These are phyloP conservation scores for Antedon mediterranea DNA, from an alignment of 53 echinoderm and acorn worm genomes.

Conservation along the genomic window DNA sequence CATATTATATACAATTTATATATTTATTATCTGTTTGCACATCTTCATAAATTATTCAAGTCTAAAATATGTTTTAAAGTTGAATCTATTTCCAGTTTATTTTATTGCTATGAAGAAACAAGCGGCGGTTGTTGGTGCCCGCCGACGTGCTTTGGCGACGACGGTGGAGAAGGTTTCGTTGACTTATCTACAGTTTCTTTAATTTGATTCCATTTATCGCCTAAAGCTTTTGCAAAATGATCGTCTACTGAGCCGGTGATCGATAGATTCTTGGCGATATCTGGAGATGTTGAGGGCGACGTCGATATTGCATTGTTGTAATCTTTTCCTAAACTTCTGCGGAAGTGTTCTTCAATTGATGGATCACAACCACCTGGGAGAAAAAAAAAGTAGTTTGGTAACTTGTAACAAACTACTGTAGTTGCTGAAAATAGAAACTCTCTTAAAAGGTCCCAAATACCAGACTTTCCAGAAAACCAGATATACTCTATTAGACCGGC, in stretches of 20 bases:
- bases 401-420: too few species aligned
- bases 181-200: slow-evolving; percentile 41
- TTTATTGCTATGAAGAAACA: slow-evolving; percentile 17
- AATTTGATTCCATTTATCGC: slow-evolving; percentile 91
- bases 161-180: slow-evolving; percentile 31
- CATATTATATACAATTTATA: neutral
- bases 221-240: slow-evolving; percentile 94
- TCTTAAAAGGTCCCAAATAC: too few species aligned
- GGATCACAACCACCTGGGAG: slow-evolving; percentile 65
- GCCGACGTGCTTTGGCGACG: slow-evolving; percentile 33
- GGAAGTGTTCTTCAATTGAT: slow-evolving; percentile 91
- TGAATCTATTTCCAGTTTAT: neutral
- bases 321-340: slow-evolving; percentile 78
- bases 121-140: slow-evolving; percentile 17
- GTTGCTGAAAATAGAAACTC: too few species aligned
- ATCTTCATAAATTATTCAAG: neutral
- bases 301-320: slow-evolving; percentile 35
- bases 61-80: neutral
- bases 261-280: slow-evolving; percentile 18
- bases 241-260: slow-evolving; percentile 98
- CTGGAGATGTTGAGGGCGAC: neutral
- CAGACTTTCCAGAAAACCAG: too few species aligned
- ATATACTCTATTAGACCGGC: too few species aligned
- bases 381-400: neutral
- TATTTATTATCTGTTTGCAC: neutral